phyloP scores from a whole-genome alignment of 2,797 vertebrate genomes.

The Dermochelys coriacea region DNA sequence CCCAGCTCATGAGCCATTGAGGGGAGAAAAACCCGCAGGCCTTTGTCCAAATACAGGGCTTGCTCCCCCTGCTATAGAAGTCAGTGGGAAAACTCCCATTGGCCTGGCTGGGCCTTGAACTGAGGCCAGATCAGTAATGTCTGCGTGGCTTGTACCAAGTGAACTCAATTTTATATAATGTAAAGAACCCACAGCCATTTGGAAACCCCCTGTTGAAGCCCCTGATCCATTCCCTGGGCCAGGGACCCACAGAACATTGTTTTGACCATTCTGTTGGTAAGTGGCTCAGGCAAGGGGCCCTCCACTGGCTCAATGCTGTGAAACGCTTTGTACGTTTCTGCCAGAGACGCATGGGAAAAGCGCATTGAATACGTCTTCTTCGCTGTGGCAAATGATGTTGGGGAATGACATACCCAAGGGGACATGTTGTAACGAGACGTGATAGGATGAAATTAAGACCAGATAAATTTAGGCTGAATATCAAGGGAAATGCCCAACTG shows the following conservation, averaged over 20 bases:
- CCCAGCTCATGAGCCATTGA: neutral
- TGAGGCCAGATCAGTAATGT: neutral
- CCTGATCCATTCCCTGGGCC: neutral
- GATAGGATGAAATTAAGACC: slow-evolving; percentile 17
- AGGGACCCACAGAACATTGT: neutral
- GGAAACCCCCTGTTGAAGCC: neutral
- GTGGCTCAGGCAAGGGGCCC: neutral
- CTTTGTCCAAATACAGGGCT: neutral
- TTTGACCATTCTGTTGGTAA: neutral
- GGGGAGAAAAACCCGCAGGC: neutral
- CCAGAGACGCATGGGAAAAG: neutral
- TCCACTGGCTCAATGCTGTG: neutral
- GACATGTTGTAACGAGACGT: slow-evolving; percentile 40
- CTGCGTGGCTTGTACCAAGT: neutral
- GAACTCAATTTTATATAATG: neutral
- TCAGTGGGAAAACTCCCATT: neutral
- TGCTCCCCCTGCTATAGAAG: neutral
- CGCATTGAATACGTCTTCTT: neutral
- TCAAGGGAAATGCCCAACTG: slow-evolving; percentile 9
- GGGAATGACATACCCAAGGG: neutral
- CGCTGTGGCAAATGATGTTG: neutral
- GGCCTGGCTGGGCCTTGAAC: neutral
- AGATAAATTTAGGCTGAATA: slow-evolving; percentile 38
- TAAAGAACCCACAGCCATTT: neutral
- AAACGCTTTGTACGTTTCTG: neutral